Conservation (phyloP, 2,797 vertebrate genomes). For the Enteromius paludinosus region DNA sequence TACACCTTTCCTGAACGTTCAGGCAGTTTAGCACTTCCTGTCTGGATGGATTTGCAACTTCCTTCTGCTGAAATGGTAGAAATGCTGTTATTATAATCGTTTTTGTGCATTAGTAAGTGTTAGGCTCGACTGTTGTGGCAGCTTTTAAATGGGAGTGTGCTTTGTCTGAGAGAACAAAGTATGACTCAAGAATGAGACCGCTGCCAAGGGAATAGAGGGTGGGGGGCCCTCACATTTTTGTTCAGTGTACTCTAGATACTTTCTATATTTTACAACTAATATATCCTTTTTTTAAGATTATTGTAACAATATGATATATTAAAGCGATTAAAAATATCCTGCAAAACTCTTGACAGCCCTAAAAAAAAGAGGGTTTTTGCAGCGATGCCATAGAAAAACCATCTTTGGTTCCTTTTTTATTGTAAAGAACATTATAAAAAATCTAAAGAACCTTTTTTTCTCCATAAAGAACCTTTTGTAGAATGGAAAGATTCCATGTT, state of each 20-base stretch:
- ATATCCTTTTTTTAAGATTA: background rate
- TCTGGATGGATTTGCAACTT: constrained; percentile 56
- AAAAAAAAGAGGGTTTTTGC: background rate
- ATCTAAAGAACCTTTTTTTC: background rate
- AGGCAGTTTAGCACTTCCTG: constrained; percentile 50
- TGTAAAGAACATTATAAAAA: no score
- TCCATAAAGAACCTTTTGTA: background rate
- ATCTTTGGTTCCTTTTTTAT: background rate
- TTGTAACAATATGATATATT: background rate
- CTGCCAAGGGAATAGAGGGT: constrained; percentile 25
- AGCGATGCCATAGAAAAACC: background rate
- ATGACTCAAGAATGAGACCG: constrained; percentile 30
- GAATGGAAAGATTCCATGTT: background rate
- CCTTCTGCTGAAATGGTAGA: constrained; percentile 47
- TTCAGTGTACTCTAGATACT: background rate
- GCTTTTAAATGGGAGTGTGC: constrained; percentile 37
- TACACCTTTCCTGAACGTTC: constrained; percentile 61
- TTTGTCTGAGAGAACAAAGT: constrained; percentile 37
- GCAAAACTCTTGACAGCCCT: background rate
- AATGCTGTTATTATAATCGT: constrained; percentile 42
- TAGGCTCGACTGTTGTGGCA: constrained; percentile 36
- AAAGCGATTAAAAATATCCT: background rate
- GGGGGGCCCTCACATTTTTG: background rate
- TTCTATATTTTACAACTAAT: background rate
- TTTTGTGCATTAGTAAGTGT: constrained; percentile 37